Base-by-base conservation (phyloP, 2,888 invertebrate species). In the Carpatolechia fugitivella region DNA sequence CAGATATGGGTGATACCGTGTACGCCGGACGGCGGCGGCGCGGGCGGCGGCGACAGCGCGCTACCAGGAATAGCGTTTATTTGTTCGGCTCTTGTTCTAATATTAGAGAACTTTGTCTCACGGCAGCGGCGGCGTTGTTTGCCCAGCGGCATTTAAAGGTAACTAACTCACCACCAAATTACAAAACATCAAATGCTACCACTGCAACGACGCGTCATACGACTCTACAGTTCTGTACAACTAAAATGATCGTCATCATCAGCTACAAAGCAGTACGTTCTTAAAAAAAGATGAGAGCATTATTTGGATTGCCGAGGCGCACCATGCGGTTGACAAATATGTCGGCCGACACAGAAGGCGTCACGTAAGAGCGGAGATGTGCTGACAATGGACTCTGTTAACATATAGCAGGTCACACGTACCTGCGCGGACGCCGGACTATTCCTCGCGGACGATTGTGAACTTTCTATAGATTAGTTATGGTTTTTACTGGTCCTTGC, bases 1-100 rank as follows among this genome's bases (percentile, higher is more conserved):
- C n/a, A n/a, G n/a, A n/a, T n/a, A n/a, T n/a, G 33, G n/a, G 10
- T 33, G 33, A n/a, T 33, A 33, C 33, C 3, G 33, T 33, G 2
- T 11, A 10, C 33, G 33, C 10, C 33, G n/a, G 5, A 8, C n/a
- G 11, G 2, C 10, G 33, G 4, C 24, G 24, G 3, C 24, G 24
- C 6, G 24, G 3, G 40, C 30, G 46, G 30, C 31, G 10, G 20
- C 47, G 31, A 16, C 47, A 16, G 24, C 44, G 41, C 49, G 60
- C 56, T 65, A 60, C 66, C 60, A 59, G 61, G 66, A 66, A 62
- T 57, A 38, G 52, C 46, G 55, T 38, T 52, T 70, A 70, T 75
- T 70, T 76, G 68, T 57, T 56, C 64, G 48, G 3, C 55, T 58
- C 69, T 69, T 70, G 72, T 70, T 66, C 68, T 67, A 75, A 72